A percentile compares a stretch with the other conserved stretches of the same genome.
Conservation (phyloP, 2,113 vertebrate species). For the Paraplagusia blochii region DNA sequence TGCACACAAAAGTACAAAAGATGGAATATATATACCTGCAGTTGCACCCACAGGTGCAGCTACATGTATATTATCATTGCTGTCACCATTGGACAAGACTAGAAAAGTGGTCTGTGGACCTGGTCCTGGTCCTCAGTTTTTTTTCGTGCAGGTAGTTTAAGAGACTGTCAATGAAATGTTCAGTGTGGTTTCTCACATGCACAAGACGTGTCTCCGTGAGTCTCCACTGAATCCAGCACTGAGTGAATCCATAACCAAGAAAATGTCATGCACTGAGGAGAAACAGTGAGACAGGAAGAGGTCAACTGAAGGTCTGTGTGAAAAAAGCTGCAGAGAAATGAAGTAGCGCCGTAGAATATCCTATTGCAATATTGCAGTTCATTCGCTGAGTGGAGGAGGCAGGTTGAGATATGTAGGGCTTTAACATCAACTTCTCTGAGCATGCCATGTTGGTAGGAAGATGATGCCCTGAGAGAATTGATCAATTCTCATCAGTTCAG, state of each 20-base stretch:
- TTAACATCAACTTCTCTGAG: too few relatives aligned
- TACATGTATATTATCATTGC: slow-evolving; percentile 69
- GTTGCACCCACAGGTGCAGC: too few relatives aligned
- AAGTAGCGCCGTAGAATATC: slow-evolving; percentile 8
- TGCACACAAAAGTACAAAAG: too few relatives aligned
- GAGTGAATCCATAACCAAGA: slow-evolving; percentile 43
- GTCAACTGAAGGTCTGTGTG: slow-evolving; percentile 40
- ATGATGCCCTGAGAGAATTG: too few relatives aligned
- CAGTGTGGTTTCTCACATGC: slow-evolving; percentile 33
- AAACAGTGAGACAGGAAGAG: slow-evolving; percentile 51
- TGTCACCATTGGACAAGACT: slow-evolving; percentile 79
- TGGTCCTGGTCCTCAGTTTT: slow-evolving; percentile 38
- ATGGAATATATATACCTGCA: too few relatives aligned
- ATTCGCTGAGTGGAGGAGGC: slow-evolving; percentile 20
- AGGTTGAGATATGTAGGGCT: slow-evolving; percentile 1
- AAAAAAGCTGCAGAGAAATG: slow-evolving; percentile 30
- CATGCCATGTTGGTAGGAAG: too few relatives aligned
- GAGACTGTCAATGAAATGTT: slow-evolving; percentile 30
- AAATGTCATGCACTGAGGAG: slow-evolving; percentile 57
- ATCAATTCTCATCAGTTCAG: too few relatives aligned
- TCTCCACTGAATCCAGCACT: slow-evolving; percentile 18
- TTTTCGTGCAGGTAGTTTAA: slow-evolving; percentile 35
- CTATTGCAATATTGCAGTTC: slow-evolving; percentile 16
- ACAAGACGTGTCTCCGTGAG: slow-evolving; percentile 34
- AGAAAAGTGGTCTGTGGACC: slow-evolving; percentile 52